phyloP scores from a whole-genome alignment of 1,140 invertebrate species.

The Lerema accius region DNA sequence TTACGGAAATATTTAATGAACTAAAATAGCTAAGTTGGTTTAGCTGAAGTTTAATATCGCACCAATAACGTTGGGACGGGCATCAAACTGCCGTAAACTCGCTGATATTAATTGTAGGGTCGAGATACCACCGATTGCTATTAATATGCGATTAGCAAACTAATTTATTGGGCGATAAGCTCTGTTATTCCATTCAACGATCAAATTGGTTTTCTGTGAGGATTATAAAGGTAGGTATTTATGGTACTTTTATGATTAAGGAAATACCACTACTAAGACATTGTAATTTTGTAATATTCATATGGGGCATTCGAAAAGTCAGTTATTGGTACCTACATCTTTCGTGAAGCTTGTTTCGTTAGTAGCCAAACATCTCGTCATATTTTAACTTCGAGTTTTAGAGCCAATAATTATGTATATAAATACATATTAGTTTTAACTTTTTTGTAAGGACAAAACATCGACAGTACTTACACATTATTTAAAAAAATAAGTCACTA shows the following conservation, averaged over 20 bases:
- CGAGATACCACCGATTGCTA: constrained; percentile 14
- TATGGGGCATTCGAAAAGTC: too few relatives aligned
- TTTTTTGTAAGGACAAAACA: too few relatives aligned
- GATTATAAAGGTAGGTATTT: not conserved
- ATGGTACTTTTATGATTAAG: not conserved
- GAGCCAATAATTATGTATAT: too few relatives aligned
- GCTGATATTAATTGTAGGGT: constrained; percentile 16
- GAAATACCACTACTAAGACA: not conserved
- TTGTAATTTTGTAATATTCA: not conserved
- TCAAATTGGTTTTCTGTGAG: not conserved
- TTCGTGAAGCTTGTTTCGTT: too few relatives aligned
- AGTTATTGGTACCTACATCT: too few relatives aligned
- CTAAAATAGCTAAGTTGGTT: not conserved
- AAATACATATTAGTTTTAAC: too few relatives aligned
- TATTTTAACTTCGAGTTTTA: too few relatives aligned
- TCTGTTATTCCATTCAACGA: constrained; percentile 9
- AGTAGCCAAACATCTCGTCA: too few relatives aligned
- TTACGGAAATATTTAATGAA: not conserved
- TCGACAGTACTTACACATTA: too few relatives aligned
- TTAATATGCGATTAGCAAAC: constrained; percentile 25
- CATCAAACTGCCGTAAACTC: constrained; percentile 37
- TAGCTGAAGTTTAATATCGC: constrained; percentile 24
- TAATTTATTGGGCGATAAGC: constrained; percentile 17
- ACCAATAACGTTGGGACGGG: constrained; percentile 27
- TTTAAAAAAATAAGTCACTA: too few relatives aligned